phyloP scores from a whole-genome alignment of 2,797 vertebrate genomes.

The Danionella dracula region DNA sequence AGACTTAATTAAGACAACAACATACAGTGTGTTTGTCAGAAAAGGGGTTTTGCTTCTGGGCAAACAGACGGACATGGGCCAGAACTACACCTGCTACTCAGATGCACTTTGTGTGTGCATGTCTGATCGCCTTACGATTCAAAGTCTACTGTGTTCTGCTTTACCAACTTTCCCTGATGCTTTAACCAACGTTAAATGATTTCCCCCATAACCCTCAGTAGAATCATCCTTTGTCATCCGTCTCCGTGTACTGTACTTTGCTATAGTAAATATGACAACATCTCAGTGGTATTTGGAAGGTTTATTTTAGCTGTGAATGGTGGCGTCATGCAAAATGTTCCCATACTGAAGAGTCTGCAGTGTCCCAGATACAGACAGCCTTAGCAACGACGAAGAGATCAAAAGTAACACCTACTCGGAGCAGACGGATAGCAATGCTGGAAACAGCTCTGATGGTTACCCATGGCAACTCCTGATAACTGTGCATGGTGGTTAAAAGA shows the following conservation, averaged over 20 bases:
- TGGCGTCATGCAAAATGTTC: constrained; percentile 39
- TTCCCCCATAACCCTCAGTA: too few species aligned
- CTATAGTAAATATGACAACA: constrained; percentile 1
- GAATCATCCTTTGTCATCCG: not conserved
- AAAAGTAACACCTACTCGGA: constrained; percentile 50
- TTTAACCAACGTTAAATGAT: not conserved
- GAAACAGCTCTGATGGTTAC: constrained; percentile 40
- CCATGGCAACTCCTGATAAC: constrained; percentile 43
- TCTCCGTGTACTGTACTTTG: not conserved
- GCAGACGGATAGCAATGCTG: constrained; percentile 34
- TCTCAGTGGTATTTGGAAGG: constrained; percentile 15
- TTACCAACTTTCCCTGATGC: not conserved
- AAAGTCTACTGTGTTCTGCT: not conserved
- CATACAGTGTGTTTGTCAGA: not conserved
- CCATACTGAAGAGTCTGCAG: constrained; percentile 46
- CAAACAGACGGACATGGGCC: constrained; percentile 19
- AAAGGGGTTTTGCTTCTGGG: constrained; percentile 17
- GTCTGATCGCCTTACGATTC: constrained; percentile 5
- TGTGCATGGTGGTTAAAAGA: constrained; percentile 26
- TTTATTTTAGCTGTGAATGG: constrained; percentile 30
- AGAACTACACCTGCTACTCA: constrained; percentile 34
- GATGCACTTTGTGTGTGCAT: not conserved
- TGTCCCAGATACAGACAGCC: constrained; percentile 51
- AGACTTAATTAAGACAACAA: constrained; percentile 35
- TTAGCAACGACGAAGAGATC: constrained; percentile 47